Evolutionary conservation across 2,113 vertebrate genomes (phyloP).

Genomic region (Antidorcas marsupialis): DNA sequence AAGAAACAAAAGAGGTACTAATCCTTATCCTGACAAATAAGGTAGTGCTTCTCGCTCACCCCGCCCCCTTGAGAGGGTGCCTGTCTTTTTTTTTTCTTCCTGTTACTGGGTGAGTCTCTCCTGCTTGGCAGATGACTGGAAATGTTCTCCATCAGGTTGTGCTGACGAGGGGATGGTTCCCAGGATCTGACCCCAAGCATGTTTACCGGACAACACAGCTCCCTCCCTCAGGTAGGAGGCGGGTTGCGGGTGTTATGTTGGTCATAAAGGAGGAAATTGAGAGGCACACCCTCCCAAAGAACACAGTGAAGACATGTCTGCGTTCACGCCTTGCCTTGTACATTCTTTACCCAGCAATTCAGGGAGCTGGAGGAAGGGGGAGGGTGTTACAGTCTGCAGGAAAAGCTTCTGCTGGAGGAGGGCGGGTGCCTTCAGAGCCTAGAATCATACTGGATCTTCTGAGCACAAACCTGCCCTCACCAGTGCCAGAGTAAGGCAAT

Average conservation of each 20-base stretch:
- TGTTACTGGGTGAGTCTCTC: background rate
- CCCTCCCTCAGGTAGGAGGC: background rate
- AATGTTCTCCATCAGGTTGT: background rate
- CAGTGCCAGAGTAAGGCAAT: fast-evolving
- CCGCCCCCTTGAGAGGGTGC: background rate
- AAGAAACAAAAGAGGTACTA: background rate
- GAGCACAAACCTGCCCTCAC: background rate
- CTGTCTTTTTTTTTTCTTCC: background rate
- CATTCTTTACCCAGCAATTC: fast-evolving
- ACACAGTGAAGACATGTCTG: background rate
- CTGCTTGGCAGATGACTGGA: background rate
- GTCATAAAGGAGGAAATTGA: background rate
- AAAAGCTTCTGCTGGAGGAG: background rate
- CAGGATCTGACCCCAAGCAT: background rate
- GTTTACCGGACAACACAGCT: fast-evolving
- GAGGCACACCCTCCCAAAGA: background rate
- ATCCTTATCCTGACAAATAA: background rate
- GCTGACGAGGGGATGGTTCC: fast-evolving
- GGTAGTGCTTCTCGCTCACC: background rate
- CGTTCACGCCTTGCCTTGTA: fast-evolving
- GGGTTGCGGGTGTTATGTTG: background rate
- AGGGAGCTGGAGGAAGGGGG: background rate
- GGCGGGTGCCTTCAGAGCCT: background rate
- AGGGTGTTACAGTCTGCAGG: fast-evolving
- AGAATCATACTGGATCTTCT: background rate